phyloP scores from a whole-genome alignment of 1,140 invertebrate genomes.

The Uloborus diversus region DNA sequence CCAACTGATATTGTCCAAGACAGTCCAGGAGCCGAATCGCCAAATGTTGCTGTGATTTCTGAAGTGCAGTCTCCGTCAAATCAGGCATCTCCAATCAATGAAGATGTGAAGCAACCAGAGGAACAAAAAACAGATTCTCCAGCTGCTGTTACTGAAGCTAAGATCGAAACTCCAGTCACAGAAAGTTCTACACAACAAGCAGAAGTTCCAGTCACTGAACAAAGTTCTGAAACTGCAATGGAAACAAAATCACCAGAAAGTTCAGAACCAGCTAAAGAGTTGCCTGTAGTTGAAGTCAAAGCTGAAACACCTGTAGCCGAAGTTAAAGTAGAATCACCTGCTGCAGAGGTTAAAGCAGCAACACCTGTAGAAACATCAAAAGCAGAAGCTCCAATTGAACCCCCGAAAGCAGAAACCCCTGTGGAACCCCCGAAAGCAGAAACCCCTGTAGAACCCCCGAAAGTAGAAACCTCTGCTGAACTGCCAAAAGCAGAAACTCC shows the following conservation, averaged over 20 bases:
- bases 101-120: constrained; percentile 15
- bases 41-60: constrained; percentile 38
- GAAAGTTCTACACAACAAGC: background rate
- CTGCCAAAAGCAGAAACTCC: background rate
- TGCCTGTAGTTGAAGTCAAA: constrained; percentile 3
- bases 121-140: constrained; percentile 24
- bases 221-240: background rate
- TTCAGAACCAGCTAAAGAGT: background rate
- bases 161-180: background rate
- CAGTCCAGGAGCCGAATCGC: constrained; percentile 40
- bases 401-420: background rate
- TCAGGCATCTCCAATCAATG: constrained; percentile 19
- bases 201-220: background rate
- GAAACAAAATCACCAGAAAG: background rate
- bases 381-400: background rate
- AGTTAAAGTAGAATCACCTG: background rate
- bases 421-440: background rate
- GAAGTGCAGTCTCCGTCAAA: constrained; percentile 38
- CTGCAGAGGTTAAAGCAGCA: background rate
- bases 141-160: constrained; percentile 17
- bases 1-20: constrained; percentile 50
- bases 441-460: background rate
- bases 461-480: background rate
- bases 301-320: background rate
- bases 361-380: background rate